These are phyloP conservation scores for Eolophus roseicapilla DNA, from an alignment of 2,113 vertebrate genomes.

Conservation along the genomic window DNA sequence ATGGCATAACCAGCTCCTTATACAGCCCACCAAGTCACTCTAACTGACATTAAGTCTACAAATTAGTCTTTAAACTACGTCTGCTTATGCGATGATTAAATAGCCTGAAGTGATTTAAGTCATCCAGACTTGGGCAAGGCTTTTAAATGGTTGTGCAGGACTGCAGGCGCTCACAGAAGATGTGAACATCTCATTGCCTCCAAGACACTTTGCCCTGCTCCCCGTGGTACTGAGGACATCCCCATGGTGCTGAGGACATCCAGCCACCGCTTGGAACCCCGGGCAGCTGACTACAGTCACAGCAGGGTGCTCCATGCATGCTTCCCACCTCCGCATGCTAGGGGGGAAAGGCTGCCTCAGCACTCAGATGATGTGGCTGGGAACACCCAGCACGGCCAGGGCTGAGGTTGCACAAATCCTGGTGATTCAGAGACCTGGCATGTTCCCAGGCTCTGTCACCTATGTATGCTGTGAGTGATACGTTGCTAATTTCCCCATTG, in stretches of 20 bases:
- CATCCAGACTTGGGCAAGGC: neutral
- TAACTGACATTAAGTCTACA: neutral
- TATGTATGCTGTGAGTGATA: neutral
- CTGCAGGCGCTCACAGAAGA: neutral
- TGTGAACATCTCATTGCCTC: neutral
- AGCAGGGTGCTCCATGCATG: neutral
- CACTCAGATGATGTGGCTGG: rapidly evolving
- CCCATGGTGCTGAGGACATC: neutral
- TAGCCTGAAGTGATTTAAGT: neutral
- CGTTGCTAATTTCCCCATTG: rapidly evolving
- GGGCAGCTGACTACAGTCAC: neutral
- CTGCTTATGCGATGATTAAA: neutral
- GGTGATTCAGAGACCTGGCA: neutral
- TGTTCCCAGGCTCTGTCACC: neutral
- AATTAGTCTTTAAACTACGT: neutral
- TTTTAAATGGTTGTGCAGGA: neutral
- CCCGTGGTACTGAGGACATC: neutral
- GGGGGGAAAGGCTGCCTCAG: neutral
- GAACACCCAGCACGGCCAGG: neutral
- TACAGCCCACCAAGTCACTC: neutral
- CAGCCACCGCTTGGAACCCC: neutral
- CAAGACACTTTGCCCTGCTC: neutral
- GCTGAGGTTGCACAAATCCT: neutral
- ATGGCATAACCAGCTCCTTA: neutral
- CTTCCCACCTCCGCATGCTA: rapidly evolving